Evolutionary conservation across 1,140 invertebrate species (phyloP).

Genomic region (Phthorimaea operculella): DNA sequence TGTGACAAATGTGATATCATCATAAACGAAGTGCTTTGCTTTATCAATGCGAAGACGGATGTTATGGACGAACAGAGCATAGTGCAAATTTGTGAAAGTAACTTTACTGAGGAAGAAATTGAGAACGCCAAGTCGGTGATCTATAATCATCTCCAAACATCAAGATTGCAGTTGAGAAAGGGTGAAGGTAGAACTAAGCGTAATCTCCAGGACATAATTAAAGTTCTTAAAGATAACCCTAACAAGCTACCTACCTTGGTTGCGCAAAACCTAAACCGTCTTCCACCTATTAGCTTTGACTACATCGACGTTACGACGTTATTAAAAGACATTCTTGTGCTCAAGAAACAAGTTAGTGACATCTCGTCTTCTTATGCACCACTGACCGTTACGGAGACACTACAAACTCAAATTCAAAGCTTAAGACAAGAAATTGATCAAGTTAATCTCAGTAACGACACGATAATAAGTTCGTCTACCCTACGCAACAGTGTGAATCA

Average conservation of each 20-base stretch:
- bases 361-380: background rate
- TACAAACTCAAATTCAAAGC: background rate
- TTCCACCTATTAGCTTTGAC: slow-evolving; percentile 7
- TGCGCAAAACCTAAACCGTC: background rate
- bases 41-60: background rate
- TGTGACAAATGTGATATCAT: background rate
- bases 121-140: background rate
- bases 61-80: slow-evolving; percentile 3
- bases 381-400: background rate
- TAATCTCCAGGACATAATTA: background rate
- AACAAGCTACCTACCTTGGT: background rate
- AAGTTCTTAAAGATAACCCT: background rate
- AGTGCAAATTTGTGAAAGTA: background rate
- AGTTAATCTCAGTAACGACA: background rate
- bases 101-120: background rate
- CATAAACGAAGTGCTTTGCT: background rate
- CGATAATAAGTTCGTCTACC: background rate
- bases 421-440: background rate
- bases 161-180: background rate
- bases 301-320: slow-evolving; percentile 7
- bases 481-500: background rate
- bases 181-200: background rate
- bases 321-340: slow-evolving; percentile 2
- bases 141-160: background rate
- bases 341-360: background rate